Conservation (phyloP, 2,888 invertebrate species). For the Schizaphis graminum region DNA sequence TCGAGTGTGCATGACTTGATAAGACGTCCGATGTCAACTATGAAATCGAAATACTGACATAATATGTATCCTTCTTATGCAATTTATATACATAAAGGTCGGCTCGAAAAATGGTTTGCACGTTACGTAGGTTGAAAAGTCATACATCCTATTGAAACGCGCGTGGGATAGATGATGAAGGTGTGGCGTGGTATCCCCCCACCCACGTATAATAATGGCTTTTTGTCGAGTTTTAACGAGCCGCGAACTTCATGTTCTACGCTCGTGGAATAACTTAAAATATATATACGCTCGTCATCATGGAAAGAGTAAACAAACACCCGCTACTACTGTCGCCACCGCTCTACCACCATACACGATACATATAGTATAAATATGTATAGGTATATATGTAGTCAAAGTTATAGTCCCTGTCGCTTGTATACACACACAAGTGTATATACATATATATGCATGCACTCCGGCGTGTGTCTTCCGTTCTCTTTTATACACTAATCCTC, state of each 20-base stretch:
- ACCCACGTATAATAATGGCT: slow-evolving; percentile 42
- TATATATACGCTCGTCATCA: slow-evolving; percentile 1
- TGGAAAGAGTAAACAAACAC: slow-evolving; percentile 57
- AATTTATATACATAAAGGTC: not conserved
- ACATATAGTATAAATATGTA: not conserved
- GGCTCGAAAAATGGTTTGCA: not conserved
- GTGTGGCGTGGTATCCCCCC: not conserved
- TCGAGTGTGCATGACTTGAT: no score
- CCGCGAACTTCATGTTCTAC: slow-evolving; percentile 65
- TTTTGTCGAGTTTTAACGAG: slow-evolving; percentile 65
- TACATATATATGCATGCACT: not conserved
- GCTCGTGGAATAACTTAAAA: slow-evolving; percentile 61
- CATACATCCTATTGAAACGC: not conserved
- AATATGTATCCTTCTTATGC: not conserved
- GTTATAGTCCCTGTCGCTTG: not conserved
- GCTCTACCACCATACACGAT: not conserved
- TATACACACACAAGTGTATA: not conserved
- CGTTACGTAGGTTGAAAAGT: not conserved
- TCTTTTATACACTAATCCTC: slow-evolving; percentile 46
- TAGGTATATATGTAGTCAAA: slow-evolving; percentile 14
- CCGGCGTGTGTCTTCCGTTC: not conserved
- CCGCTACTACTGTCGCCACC: not conserved
- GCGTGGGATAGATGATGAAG: not conserved
- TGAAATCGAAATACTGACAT: not conserved
- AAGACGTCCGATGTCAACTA: not conserved